Percentiles rank a stretch among this genome's conserved stretches.
Evolutionary conservation across 1,140 invertebrate species (phyloP).

Genomic region (Eueides isabella): DNA sequence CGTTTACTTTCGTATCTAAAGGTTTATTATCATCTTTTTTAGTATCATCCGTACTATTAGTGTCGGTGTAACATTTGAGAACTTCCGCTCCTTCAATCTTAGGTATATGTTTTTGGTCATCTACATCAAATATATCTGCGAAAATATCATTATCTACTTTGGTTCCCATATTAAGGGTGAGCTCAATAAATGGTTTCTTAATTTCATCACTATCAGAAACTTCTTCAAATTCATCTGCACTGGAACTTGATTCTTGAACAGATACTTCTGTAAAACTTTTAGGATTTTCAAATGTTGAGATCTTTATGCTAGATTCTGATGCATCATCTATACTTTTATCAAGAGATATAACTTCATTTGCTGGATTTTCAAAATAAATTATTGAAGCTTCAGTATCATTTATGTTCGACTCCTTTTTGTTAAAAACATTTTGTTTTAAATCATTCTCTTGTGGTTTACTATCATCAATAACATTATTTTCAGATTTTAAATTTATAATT

Average conservation of each 20-base stretch:
- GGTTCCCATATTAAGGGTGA: slow-evolving; percentile 60
- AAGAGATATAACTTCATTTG: slow-evolving; percentile 50
- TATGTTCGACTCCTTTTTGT: slow-evolving; percentile 25
- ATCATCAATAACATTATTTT: neutral
- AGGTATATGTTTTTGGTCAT: neutral
- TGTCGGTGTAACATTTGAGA: neutral
- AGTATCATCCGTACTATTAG: neutral
- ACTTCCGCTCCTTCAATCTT: neutral
- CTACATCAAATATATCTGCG: slow-evolving; percentile 83
- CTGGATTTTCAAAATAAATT: slow-evolving; percentile 54
- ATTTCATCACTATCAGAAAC: slow-evolving; percentile 67
- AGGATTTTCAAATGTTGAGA: neutral
- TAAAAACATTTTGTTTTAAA: neutral
- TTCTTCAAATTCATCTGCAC: slow-evolving; percentile 84
- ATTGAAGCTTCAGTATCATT: slow-evolving; percentile 57
- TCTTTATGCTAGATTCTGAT: slow-evolving; percentile 18
- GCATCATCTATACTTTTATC: slow-evolving; percentile 57
- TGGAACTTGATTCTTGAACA: slow-evolving; percentile 55
- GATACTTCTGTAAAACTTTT: neutral
- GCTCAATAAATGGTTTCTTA: slow-evolving; percentile 58
- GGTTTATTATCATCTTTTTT: neutral
- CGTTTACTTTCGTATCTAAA: neutral
- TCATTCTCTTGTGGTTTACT: neutral
- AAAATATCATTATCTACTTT: slow-evolving; percentile 86
- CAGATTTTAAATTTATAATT: neutral